Evolutionary conservation across 2,888 invertebrate species (phyloP).

Genomic region (Nysson spinosus): DNA sequence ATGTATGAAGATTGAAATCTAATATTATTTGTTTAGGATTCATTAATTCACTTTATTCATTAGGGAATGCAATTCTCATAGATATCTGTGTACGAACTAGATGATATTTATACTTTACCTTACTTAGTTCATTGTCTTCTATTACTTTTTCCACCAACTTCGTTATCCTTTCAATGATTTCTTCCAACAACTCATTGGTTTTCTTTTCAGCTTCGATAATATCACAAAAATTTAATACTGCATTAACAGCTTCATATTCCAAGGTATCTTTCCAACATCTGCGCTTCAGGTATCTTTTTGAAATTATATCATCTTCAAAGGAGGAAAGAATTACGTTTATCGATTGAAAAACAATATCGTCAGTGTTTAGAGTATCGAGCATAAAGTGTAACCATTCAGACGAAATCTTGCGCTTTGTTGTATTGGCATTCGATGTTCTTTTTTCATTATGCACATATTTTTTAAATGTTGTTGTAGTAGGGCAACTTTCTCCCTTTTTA

Average conservation of each 20-base stretch:
- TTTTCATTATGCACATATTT: background rate
- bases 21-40: background rate
- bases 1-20: too few species aligned
- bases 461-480: too few species aligned
- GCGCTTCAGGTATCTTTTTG: slow-evolving; percentile 18
- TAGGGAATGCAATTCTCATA: too few species aligned
- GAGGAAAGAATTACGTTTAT: slow-evolving; percentile 31
- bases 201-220: slow-evolving; percentile 30
- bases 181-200: slow-evolving; percentile 16
- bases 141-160: slow-evolving; percentile 14
- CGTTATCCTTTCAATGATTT: slow-evolving; percentile 21
- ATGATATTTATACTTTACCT: slow-evolving; percentile 32
- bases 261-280: slow-evolving; percentile 66
- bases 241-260: slow-evolving; percentile 44
- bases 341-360: slow-evolving; percentile 31
- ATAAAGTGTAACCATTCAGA: slow-evolving; percentile 26
- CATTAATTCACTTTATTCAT: background rate
- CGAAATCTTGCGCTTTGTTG: too few species aligned
- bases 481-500: too few species aligned
- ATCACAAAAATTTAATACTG: slow-evolving; percentile 42
- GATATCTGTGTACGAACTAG: too few species aligned
- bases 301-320: slow-evolving; percentile 15
- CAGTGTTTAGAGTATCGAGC: slow-evolving; percentile 13
- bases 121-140: slow-evolving; percentile 4
- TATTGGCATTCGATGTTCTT: too few species aligned